Evolutionary conservation across 23 tunicate genomes (phyloP).

Genomic region (Trididemnum clinides): DNA sequence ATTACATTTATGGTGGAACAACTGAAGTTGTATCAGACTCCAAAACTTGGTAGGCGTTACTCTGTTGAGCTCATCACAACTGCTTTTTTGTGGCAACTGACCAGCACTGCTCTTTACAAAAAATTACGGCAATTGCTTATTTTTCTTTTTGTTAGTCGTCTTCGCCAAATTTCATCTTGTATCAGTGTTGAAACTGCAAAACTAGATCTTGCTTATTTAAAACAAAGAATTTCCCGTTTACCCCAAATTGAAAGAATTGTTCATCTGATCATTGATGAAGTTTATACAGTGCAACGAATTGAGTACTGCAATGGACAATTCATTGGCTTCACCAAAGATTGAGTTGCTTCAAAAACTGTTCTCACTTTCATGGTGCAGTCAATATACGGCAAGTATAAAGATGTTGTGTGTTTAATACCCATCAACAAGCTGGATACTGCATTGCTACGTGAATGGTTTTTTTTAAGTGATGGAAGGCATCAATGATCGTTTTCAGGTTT

Average conservation of each 20-base stretch:
- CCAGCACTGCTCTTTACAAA: conserved; percentile 10
- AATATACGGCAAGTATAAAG: neutral
- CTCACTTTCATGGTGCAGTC: conserved; percentile 23
- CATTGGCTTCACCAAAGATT: conserved; percentile 27
- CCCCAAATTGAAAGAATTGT: neutral
- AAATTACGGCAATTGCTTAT: neutral
- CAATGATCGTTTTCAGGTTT: too few relatives aligned
- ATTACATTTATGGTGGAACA: conserved; percentile 9
- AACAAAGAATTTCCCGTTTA: neutral
- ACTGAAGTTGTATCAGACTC: neutral
- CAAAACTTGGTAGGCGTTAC: neutral
- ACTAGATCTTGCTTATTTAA: neutral
- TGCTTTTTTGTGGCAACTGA: conserved; percentile 13
- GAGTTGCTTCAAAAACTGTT: conserved; percentile 8
- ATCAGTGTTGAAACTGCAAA: neutral
- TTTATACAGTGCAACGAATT: neutral
- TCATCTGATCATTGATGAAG: neutral
- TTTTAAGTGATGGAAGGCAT: too few relatives aligned
- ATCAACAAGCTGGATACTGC: conserved; percentile 26
- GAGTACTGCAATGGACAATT: conserved; percentile 24
- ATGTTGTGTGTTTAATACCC: too few relatives aligned
- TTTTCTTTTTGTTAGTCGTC: neutral
- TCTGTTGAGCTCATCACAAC: neutral
- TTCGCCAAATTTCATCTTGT: neutral
- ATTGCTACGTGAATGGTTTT: too few relatives aligned